Evolutionary conservation across 2,113 vertebrate genomes (phyloP), one percentile per base, ranked within the genome.

Genomic region (Microcebus jonahi): DNA sequence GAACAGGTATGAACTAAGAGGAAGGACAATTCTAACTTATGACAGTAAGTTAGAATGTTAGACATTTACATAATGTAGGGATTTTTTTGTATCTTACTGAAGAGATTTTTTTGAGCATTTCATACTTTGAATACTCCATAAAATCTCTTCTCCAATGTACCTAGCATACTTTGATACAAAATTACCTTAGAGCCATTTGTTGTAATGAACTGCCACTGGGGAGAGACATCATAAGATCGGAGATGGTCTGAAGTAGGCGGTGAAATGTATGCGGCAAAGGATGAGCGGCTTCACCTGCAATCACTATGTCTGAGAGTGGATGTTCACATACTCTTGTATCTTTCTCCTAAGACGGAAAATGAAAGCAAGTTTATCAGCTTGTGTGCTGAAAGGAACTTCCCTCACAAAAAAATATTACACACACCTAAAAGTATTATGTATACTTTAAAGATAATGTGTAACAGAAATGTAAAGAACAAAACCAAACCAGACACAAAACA

Each of bases 191-290:
- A 53, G 99, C 99, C 99, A 99, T 99, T 97, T 99, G 99, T 94
- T 99, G 99, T 92, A 99, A 98, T 39, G 99, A 99, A 97, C 99
- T 99, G 75, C 99, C 99, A 96, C 99, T 99, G 48, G 99, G 99
- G 82, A 99, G 99, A 70, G 99, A 99, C 99, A 99, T 99, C 99
- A 99, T 99, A 53, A 99, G 99, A 95, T 99, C 99, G n/a, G 99
- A 99, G 98, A 99, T 99, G 48, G 99, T 99, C 97, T 99, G 99
- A 12, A 99, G 99, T 45, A 99, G 99, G 75, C 99, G 99, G 97
- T 99, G 99, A 92, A 99, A 99, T 14, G 99, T 99, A 97, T 99
- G 99, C 27, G 99, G 99, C 25, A 99, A 98, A 9, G 99, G 99
- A 95, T 99, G 99, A 88, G 99, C 99, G 0, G 99, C 99, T 97